Evolutionary conservation across 2,113 vertebrate genomes (phyloP), one percentile per base, ranked within the genome.

Genomic region (Chionodraco myersi): DNA sequence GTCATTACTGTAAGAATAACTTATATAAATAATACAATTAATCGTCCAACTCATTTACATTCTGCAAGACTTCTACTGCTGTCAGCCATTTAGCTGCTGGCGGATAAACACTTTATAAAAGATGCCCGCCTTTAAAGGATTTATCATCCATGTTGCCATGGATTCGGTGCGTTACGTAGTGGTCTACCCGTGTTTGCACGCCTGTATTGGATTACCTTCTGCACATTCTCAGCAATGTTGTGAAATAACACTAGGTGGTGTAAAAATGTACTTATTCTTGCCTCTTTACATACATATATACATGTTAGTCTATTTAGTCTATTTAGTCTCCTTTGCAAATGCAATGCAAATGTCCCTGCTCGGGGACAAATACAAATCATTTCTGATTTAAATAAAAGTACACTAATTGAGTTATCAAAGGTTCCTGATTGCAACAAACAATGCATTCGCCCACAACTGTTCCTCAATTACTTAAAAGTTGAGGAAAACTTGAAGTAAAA

Each of bases 1-100:
- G 83, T 87, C 75, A 56, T 82, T 54, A 72, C 48, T 62, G 45
- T 41, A 51, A 80, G 30, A 86, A 84, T 81, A 88, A 80, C n/a
- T 86, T 74, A 83, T 1, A 61, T 41, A 41, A 41, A 41, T 41
- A 41, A 69, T 15, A 83, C 30, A 72, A 63, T 15, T 0, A 57
- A 18, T 66, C 7, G 30, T 81, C 21, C 7, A 26, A 63, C 67
- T 65, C 65, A 66, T 83, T 85, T 11, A 72, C n/a, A 75, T 73
- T 69, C 75, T 64, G 48, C 41, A 53, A 41, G 47, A 59, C 53
- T 64, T 78, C 54, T 61, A 60, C 47, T 70, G 79, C 59, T 70
- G 70, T 70, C 84, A 82, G 70, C 59, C 56, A 21, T 65, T 57
- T 2, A 52, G 79, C 49, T 53, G 57, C 67, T 72, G 63, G 49